phyloP scores from a whole-genome alignment of 2,888 invertebrate species.

The Pandemis cinnamomeana region DNA sequence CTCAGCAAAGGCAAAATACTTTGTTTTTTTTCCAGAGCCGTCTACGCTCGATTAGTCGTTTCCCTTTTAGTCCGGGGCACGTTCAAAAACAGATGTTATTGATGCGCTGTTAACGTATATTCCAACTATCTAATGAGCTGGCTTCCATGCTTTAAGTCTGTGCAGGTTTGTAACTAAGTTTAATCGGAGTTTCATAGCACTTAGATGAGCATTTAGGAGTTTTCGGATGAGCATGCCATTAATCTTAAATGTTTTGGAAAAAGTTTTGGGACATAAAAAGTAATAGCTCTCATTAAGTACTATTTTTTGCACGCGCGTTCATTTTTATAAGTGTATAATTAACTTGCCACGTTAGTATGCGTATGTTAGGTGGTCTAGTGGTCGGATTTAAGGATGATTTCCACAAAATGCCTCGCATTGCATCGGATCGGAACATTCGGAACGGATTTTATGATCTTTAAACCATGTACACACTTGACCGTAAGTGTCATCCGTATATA shows the following conservation, averaged over 20 bases:
- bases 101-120: constrained; percentile 46
- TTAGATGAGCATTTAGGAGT: neutral
- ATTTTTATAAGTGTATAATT: too few species aligned
- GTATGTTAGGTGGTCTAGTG: neutral
- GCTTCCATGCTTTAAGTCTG: neutral
- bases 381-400: too few species aligned
- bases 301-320: neutral
- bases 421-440: too few species aligned
- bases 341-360: neutral
- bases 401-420: too few species aligned
- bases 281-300: neutral
- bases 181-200: neutral
- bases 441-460: too few species aligned
- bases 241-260: neutral
- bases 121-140: constrained; percentile 17
- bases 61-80: constrained; percentile 64
- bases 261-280: neutral
- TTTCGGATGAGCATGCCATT: too few species aligned
- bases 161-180: neutral
- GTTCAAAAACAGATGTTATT: constrained; percentile 59
- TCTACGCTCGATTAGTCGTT: constrained; percentile 66
- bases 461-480: too few species aligned
- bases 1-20: constrained; percentile 60
- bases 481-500: too few species aligned
- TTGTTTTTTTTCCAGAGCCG: constrained; percentile 64